Evolutionary conservation across 1,140 invertebrate genomes (phyloP), one percentile per base, ranked within the genome.

Genomic region (Drosophila takahashii): DNA sequence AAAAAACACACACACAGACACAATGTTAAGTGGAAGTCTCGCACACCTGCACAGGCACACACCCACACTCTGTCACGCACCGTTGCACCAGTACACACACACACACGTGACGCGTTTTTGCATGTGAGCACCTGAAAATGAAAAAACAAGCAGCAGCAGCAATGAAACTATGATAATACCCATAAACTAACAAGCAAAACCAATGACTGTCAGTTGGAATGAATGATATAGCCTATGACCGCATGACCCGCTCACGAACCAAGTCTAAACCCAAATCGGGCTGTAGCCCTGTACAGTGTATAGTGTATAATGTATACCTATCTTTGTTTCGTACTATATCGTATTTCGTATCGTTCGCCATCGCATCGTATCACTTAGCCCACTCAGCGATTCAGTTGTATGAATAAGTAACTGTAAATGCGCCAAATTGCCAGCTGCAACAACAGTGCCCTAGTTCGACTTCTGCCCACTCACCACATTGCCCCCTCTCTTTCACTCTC

Each of bases 51-150:
- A 57, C 78, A 52, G 53, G 44, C 80, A 66, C 76, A 74, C 70
- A 79, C 59, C 22, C 78, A 60, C 58, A 64, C 54, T 37, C 52
- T 56, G 11, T 48, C 13, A 39, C 37, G 56, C 62, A 69, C 66
- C 59, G 39, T 58, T 67, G 65, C 58, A 69, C 71, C 51, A 44
- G 15, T n/a, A 27, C 32, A 41, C 36, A 26, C 50, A 57, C 45
- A 59, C 69, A 77, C 83, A 72, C 71, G 61, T 77, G 51, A 77
- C 83, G 80, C 54, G 84, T 90, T 89, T 89, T 89, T 89, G 84
- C 84, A 89, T 89, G 84, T 75, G 84, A 79, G 85, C 84, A 89
- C 84, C 77, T 36, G 41, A 56, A 83, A 66, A 48, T 8, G 2
- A 3, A 41, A 9, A 47, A 47, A 52, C 47, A 54, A 70, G 36